These are phyloP conservation scores for Neogale vison DNA, from an alignment of 2,113 vertebrate genomes.

Conservation along the genomic window DNA sequence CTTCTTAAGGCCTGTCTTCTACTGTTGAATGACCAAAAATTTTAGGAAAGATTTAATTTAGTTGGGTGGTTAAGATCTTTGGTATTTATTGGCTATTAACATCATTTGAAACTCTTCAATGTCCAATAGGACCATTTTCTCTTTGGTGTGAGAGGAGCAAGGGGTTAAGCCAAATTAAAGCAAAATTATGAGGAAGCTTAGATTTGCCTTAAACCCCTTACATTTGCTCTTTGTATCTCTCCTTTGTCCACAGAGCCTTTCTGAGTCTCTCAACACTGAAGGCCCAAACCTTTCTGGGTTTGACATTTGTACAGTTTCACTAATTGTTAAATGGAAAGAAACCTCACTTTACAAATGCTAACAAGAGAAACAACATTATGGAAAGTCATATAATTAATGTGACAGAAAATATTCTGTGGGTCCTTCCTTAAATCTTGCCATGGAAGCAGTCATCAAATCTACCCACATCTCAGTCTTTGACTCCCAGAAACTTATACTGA, in stretches of 20 bases:
- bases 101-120: background rate
- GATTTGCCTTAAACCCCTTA: background rate
- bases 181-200: background rate
- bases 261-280: background rate
- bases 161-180: background rate
- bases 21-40: background rate
- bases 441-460: background rate
- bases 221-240: background rate
- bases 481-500: background rate
- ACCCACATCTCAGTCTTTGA: background rate
- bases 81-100: background rate
- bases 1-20: background rate
- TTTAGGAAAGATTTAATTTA: background rate
- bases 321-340: constrained; percentile 59
- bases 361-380: constrained; percentile 38
- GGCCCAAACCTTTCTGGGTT: background rate
- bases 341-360: constrained; percentile 43
- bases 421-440: background rate
- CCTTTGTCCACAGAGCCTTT: background rate
- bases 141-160: background rate
- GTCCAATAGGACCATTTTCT: background rate
- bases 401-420: background rate
- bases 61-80: background rate
- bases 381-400: constrained; percentile 47
- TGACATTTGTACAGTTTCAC: constrained; percentile 46